phyloP scores from a whole-genome alignment of 2,888 invertebrate genomes.

The Cheilosia variabilis region DNA sequence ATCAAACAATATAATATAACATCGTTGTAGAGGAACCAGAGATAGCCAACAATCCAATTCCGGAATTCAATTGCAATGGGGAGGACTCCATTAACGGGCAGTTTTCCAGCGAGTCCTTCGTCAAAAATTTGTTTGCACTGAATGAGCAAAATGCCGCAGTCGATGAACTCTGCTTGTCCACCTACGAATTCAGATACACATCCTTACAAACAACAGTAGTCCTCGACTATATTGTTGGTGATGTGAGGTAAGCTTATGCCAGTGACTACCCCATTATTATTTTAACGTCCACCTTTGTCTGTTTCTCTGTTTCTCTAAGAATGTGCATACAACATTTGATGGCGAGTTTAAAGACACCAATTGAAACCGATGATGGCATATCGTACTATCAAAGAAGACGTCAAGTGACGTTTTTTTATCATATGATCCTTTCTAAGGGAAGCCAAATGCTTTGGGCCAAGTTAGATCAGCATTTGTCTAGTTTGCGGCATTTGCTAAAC shows the following conservation, averaged over 20 bases:
- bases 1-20: not conserved
- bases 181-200: slow-evolving; percentile 77
- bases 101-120: slow-evolving; percentile 79
- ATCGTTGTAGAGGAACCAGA: slow-evolving; percentile 60
- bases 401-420: slow-evolving; percentile 80
- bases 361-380: slow-evolving; percentile 60
- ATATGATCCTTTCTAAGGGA: slow-evolving; percentile 77
- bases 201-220: slow-evolving; percentile 77
- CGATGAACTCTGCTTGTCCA: slow-evolving; percentile 75
- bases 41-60: slow-evolving; percentile 76
- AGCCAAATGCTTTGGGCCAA: slow-evolving; percentile 65
- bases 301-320: slow-evolving; percentile 72
- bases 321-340: slow-evolving; percentile 80
- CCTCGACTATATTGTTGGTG: slow-evolving; percentile 77
- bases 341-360: slow-evolving; percentile 76
- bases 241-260: slow-evolving; percentile 79
- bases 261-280: not conserved
- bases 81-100: slow-evolving; percentile 79
- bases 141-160: slow-evolving; percentile 48
- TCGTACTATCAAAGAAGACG: slow-evolving; percentile 77
- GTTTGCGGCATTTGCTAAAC: slow-evolving; percentile 79
- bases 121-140: slow-evolving; percentile 78
- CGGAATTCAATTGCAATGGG: slow-evolving; percentile 81
- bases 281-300: too few species aligned
- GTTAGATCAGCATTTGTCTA: slow-evolving; percentile 70